These are phyloP conservation scores for Ailuropoda melanoleuca DNA, from an alignment of 2,113 vertebrate species.

Conservation along the genomic window DNA sequence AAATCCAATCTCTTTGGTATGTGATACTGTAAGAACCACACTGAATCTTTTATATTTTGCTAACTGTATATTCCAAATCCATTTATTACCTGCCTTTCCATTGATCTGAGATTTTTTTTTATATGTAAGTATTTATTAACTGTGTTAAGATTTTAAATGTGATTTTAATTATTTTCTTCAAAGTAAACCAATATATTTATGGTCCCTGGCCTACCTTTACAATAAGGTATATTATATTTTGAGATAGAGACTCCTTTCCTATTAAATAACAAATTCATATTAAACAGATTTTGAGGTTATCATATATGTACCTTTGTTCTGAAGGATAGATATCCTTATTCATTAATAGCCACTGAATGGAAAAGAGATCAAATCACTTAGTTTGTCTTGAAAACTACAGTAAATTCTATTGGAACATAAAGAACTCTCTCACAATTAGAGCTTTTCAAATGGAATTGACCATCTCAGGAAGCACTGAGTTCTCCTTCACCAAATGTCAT, in stretches of 20 bases:
- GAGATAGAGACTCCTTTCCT: background rate
- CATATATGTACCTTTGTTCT: background rate
- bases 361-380: background rate
- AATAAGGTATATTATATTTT: background rate
- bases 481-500: background rate
- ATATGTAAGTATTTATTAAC: background rate
- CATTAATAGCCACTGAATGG: background rate
- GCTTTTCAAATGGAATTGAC: conserved; percentile 33
- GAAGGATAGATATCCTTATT: background rate
- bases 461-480: conserved; percentile 13
- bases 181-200: background rate
- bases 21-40: background rate
- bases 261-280: background rate
- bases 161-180: background rate
- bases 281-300: background rate
- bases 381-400: background rate
- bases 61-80: background rate
- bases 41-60: background rate
- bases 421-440: background rate
- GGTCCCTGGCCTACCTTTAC: background rate
- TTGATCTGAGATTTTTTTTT: background rate
- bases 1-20: background rate
- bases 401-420: background rate
- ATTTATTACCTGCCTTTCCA: background rate
- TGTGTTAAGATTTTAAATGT: background rate